Conservation (phyloP, 2,113 vertebrate species). For the Indicator maculatus region DNA sequence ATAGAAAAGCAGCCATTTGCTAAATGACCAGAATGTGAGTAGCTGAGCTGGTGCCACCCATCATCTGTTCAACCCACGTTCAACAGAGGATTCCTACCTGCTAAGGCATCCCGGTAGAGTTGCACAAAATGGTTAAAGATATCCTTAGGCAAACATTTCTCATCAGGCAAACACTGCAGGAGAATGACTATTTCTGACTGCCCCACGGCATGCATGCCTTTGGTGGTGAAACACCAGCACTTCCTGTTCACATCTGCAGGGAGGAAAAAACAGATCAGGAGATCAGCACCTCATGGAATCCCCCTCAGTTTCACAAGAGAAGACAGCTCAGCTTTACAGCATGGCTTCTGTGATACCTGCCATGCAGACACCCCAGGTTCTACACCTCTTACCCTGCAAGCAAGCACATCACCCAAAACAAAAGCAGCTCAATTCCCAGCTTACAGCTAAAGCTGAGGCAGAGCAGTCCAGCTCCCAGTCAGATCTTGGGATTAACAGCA, state of each 20-base stretch:
- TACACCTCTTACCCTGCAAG: neutral
- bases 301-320: neutral
- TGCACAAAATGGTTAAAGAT: constrained; percentile 96
- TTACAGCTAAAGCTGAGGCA: neutral
- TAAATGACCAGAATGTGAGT: neutral
- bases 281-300: neutral
- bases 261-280: neutral
- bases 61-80: neutral
- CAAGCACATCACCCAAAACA: neutral
- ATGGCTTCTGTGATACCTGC: neutral
- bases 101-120: constrained; percentile 94
- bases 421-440: neutral
- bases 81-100: constrained; percentile 76
- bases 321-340: neutral
- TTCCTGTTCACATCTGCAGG: constrained; percentile 94
- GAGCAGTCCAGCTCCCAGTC: neutral
- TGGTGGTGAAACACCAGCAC: constrained; percentile 97
- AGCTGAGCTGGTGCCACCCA: neutral
- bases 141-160: constrained; percentile 96
- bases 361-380: neutral
- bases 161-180: constrained; percentile 95
- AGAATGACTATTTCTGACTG: constrained; percentile 96
- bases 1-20: neutral
- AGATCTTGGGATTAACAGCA: neutral
- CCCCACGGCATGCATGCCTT: constrained; percentile 97